Conservation (phyloP, 2,888 invertebrate genomes). For the Pandemis corylana region DNA sequence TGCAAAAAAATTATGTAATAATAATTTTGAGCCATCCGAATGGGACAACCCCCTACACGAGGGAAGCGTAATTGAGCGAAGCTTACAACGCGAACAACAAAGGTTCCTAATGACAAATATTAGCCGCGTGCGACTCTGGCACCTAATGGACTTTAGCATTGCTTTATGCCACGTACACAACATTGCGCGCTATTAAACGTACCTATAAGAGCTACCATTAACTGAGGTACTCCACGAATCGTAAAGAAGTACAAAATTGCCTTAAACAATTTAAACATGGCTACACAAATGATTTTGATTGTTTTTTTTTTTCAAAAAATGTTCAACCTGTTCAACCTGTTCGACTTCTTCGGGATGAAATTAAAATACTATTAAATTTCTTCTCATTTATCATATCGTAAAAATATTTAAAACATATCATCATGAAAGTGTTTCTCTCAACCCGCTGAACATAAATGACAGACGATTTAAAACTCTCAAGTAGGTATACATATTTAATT, state of each 20-base stretch:
- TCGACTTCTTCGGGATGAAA: neutral
- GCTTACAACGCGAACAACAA: constrained; percentile 68
- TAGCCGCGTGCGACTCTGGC: constrained; percentile 63
- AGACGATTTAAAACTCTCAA: too few species aligned
- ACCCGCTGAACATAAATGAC: too few species aligned
- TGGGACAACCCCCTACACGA: constrained; percentile 56
- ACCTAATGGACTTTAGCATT: constrained; percentile 79
- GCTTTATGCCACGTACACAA: constrained; percentile 45
- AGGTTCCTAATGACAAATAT: constrained; percentile 80
- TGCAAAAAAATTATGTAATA: constrained; percentile 72
- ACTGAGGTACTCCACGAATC: neutral
- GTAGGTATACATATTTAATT: too few species aligned
- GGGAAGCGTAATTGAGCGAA: constrained; percentile 50
- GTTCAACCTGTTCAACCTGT: too few species aligned
- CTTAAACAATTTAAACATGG: neutral
- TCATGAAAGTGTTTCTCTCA: too few species aligned
- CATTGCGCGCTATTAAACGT: constrained; percentile 15
- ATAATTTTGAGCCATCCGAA: constrained; percentile 68
- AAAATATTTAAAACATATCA: too few species aligned
- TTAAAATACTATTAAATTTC: neutral
- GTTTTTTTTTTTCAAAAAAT: neutral
- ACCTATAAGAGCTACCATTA: constrained; percentile 1
- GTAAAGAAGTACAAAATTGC: constrained; percentile 1
- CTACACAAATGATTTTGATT: neutral
- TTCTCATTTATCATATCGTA: too few species aligned